Evolutionary conservation across 2,113 vertebrate species (phyloP), one percentile per base, ranked within the genome.

Genomic region (Hoplias malabaricus): DNA sequence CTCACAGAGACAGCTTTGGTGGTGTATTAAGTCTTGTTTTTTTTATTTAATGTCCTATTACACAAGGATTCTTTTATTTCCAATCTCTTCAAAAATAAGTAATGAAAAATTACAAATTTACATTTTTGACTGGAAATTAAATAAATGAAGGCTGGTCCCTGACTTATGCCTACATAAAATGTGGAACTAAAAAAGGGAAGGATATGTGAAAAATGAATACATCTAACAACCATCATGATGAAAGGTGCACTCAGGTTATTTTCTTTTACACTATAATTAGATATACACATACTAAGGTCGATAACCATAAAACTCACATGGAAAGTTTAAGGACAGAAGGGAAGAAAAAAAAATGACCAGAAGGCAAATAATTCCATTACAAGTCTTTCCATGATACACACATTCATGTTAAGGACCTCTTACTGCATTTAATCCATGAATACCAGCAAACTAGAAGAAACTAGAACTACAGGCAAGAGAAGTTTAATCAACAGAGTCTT

Each of bases 351-450:
- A 33, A 31, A 7, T 12, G 19, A 61, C 19, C 31, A 23, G 40
- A 72, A 38, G 68, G 29, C 54, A 63, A 27, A 36, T 34, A 34
- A 29, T 25, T 21, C 16, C 63, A 5, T 31, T 40, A 46, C 34
- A 67, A 38, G 68, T 31, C 29, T 71, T 10, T 53, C 61, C 38
- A 40, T 66, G 61, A 66, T 21, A 59, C 10, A 38, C 40, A 66
- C 59, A 80, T 69, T 80, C 70, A 82, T 66, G 6, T 25, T 29
- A 27, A 62, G 31, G 36, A 54, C 27, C 11, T 16, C 38, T 14
- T 82, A 91, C 90, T 90, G 90, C 90, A 89, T 84, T 77, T 84
- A 86, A 68, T 87, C 48, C 14, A 2, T 25, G 53, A 59, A 69
- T 42, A 29, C 46, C 56, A 70, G 14, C 89, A 86, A 57, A 89